Evolutionary conservation across 2,888 invertebrate genomes (phyloP).

Genomic region (Danaus chrysippus): DNA sequence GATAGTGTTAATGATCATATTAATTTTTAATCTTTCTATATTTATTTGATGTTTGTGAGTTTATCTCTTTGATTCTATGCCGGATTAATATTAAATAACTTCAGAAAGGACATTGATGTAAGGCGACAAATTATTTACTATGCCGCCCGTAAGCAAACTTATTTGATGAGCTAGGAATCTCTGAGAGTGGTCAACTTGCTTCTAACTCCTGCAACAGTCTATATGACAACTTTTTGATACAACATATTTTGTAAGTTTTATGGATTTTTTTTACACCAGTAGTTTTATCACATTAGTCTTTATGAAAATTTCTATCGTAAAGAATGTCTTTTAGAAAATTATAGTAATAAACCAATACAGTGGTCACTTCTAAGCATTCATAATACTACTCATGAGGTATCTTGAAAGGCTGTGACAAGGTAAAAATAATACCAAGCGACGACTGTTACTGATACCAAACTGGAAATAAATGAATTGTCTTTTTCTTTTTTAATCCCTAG

Average conservation of each 20-base stretch:
- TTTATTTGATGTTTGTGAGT: constrained; percentile 44
- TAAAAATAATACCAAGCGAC: constrained; percentile 50
- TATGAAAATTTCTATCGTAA: no score
- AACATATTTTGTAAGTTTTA: no score
- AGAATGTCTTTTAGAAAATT: no score
- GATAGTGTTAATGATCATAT: constrained; percentile 20
- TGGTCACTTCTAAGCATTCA: constrained; percentile 23
- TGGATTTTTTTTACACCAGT: no score
- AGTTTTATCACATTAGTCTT: no score
- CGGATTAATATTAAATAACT: constrained; percentile 58
- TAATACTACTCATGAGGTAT: constrained; percentile 25
- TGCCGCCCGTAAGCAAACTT: constrained; percentile 21
- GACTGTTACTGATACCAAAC: constrained; percentile 49
- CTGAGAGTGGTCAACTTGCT: constrained; percentile 12
- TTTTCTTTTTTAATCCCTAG: constrained; percentile 42
- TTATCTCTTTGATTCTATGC: constrained; percentile 52
- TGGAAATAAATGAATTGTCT: constrained; percentile 41
- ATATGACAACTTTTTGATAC: neutral
- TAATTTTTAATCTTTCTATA: constrained; percentile 23
- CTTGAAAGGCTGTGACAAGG: constrained; percentile 36
- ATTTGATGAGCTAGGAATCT: neutral
- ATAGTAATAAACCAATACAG: neutral
- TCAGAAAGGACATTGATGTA: constrained; percentile 55
- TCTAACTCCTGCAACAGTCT: neutral
- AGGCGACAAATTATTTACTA: constrained; percentile 53